phyloP scores from a whole-genome alignment of 1,140 invertebrate genomes.

The Bombus fervidus region DNA sequence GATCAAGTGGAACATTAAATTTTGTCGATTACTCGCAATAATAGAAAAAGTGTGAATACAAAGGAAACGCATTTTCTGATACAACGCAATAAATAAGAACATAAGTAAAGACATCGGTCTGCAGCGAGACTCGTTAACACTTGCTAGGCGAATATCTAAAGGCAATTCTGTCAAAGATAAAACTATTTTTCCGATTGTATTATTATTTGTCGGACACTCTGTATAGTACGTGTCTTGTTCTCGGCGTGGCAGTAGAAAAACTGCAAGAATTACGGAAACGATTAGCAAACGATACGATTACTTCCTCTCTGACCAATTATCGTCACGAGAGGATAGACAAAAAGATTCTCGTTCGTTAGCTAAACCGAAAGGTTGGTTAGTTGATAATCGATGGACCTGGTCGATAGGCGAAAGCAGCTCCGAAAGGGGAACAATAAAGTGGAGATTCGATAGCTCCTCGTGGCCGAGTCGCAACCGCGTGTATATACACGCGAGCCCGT shows the following conservation, averaged over 20 bases:
- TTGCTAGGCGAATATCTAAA: neutral
- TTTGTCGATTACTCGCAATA: no score
- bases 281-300: neutral
- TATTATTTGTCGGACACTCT: neutral
- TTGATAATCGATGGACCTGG: conserved; percentile 1
- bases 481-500: conserved; percentile 37
- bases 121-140: no score
- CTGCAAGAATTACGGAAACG: neutral
- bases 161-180: neutral
- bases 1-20: no score
- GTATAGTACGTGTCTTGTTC: no score
- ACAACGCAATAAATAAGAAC: no score
- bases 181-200: neutral
- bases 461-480: conserved; percentile 34
- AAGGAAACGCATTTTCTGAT: no score
- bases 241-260: neutral
- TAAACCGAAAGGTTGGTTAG: neutral
- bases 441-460: conserved; percentile 34
- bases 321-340: neutral
- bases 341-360: neutral
- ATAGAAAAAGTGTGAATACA: no score
- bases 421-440: conserved; percentile 14
- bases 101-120: accelerated
- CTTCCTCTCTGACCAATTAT: neutral
- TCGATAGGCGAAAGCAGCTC: neutral